phyloP scores from a whole-genome alignment of 2,888 invertebrate genomes.

The Darwinula stevensoni region DNA sequence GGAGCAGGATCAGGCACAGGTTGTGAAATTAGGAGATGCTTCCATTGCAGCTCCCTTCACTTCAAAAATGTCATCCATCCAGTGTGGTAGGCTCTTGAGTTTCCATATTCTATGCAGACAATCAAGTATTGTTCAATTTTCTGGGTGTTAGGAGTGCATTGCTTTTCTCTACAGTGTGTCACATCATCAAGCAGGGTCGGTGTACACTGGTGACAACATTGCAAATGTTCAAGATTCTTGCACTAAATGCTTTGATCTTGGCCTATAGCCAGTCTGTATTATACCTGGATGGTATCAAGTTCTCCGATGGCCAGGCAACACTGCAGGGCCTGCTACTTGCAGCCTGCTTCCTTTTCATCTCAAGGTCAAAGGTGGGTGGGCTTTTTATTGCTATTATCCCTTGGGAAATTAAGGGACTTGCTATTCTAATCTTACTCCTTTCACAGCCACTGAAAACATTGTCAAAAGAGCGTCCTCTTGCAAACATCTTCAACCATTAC shows the following conservation, averaged over 20 bases:
- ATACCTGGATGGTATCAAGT: constrained; percentile 89
- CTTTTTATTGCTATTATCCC: too few species aligned
- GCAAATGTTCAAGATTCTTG: constrained; percentile 99
- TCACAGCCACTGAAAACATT: constrained; percentile 72
- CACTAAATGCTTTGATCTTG: constrained; percentile 80
- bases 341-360: constrained; percentile 91
- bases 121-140: neutral
- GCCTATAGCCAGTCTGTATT: constrained; percentile 97
- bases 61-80: constrained; percentile 77
- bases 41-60: constrained; percentile 98
- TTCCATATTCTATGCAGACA: neutral
- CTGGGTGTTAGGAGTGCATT: too few species aligned
- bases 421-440: constrained; percentile 15
- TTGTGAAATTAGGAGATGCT: constrained; percentile 90
- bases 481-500: constrained; percentile 94
- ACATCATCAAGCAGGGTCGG: constrained; percentile 95
- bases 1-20: constrained; percentile 50
- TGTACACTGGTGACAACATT: constrained; percentile 95
- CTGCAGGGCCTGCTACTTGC: constrained; percentile 82
- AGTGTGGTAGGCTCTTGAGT: constrained; percentile 40
- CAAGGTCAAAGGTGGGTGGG: constrained; percentile 88
- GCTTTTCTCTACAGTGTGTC: constrained; percentile 42
- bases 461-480: constrained; percentile 75
- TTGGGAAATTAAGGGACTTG: neutral
- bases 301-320: constrained; percentile 91